Evolutionary conservation across 2,888 invertebrate species (phyloP).

Genomic region (Hipparchia semele): DNA sequence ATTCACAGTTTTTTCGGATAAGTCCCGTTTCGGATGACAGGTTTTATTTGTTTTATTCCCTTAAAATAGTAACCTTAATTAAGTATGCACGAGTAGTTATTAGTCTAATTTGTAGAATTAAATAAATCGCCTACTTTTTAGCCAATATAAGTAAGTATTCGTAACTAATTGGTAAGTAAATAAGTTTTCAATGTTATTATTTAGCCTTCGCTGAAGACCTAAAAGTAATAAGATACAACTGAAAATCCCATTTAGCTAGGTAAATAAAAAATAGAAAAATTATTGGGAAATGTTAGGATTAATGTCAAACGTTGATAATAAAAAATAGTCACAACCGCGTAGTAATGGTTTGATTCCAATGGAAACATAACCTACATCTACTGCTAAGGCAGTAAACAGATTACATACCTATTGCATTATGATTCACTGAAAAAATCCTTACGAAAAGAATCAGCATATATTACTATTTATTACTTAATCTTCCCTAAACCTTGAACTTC

Average conservation of each 20-base stretch:
- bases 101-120: too few relatives aligned
- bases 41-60: background rate
- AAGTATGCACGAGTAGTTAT: too few relatives aligned
- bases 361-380: slow-evolving; percentile 1
- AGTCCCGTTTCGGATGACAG: background rate
- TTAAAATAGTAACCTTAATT: too few relatives aligned
- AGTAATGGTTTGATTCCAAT: background rate
- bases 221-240: background rate
- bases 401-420: background rate
- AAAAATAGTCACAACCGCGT: slow-evolving; percentile 4
- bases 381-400: background rate
- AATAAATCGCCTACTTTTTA: too few relatives aligned
- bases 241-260: background rate
- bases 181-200: slow-evolving; percentile 1
- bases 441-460: slow-evolving; percentile 5
- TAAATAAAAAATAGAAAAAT: background rate
- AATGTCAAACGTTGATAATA: slow-evolving; percentile 1
- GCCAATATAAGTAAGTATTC: background rate
- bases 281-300: background rate
- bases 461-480: slow-evolving; percentile 17
- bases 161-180: background rate
- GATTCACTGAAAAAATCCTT: slow-evolving; percentile 5
- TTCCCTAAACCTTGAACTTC: slow-evolving; percentile 21
- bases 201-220: slow-evolving; percentile 5
- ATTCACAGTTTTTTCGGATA: background rate